Conservation (phyloP, 2,113 vertebrate genomes). For the Lophura nycthemera region DNA sequence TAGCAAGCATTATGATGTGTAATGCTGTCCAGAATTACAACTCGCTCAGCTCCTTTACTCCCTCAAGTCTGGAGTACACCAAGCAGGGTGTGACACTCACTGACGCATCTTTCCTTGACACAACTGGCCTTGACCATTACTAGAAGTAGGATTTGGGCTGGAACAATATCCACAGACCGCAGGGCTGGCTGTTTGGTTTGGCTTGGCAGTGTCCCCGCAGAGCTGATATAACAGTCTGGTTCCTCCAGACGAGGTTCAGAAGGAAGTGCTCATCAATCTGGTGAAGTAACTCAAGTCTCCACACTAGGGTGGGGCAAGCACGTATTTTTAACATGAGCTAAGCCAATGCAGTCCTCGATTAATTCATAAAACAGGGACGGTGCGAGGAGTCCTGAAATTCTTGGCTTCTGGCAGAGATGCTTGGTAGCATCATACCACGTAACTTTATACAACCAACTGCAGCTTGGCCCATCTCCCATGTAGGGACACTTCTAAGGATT, state of each 20-base stretch:
- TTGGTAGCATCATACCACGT: not conserved
- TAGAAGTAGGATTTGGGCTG: not conserved
- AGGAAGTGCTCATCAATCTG: not conserved
- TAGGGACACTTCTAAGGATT: not conserved
- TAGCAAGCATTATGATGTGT: not conserved
- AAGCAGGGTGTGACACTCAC: not conserved
- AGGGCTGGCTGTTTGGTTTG: not conserved
- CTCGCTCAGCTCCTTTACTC: not conserved
- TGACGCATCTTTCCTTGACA: not conserved
- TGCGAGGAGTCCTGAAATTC: not conserved
- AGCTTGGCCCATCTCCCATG: not conserved
- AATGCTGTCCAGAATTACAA: not conserved
- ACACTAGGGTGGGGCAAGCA: not conserved
- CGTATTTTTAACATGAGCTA: slow-evolving; percentile 16
- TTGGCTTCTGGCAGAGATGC: not conserved
- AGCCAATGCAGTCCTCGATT: not conserved
- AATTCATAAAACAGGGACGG: not conserved
- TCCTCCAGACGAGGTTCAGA: not conserved
- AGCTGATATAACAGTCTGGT: not conserved
- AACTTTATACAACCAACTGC: not conserved
- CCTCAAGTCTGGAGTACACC: not conserved
- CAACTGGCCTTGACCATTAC: not conserved
- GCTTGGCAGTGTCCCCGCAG: not conserved
- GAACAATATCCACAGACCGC: rapidly evolving
- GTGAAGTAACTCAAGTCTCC: not conserved